A percentile compares a stretch with the other conserved stretches of the same genome.
phyloP scores from a whole-genome alignment of 1,140 invertebrate genomes.

The Drosophila bifasciata region DNA sequence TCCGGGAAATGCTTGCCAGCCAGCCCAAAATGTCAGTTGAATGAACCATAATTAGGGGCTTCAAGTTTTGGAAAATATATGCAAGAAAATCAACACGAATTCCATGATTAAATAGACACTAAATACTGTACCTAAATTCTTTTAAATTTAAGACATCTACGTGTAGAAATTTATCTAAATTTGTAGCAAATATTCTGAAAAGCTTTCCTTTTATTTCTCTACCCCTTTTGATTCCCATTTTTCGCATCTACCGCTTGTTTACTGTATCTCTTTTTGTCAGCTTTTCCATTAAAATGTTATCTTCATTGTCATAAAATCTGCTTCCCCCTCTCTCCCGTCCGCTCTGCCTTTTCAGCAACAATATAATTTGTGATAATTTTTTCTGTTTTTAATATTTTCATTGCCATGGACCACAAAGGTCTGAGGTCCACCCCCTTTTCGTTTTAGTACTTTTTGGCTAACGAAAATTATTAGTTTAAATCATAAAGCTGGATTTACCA shows the following conservation, averaged over 20 bases:
- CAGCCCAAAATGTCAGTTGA: constrained; percentile 2
- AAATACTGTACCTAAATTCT: too few species aligned
- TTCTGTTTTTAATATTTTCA: constrained; percentile 6
- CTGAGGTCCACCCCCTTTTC: constrained; percentile 20
- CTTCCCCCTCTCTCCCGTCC: too few species aligned
- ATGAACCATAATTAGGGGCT: constrained; percentile 2
- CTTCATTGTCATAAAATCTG: constrained; percentile 29
- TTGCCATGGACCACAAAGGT: neutral
- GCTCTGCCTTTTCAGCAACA: neutral
- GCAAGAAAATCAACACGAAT: too few species aligned
- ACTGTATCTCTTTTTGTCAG: neutral
- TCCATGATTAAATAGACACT: too few species aligned
- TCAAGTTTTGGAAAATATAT: too few species aligned
- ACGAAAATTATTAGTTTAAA: constrained; percentile 57
- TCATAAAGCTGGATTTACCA: constrained; percentile 49
- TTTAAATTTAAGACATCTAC: too few species aligned
- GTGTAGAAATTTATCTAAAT: neutral
- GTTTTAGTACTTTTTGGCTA: constrained; percentile 2
- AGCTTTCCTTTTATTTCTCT: neutral
- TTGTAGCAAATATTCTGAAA: too few species aligned
- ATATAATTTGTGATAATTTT: constrained; percentile 46
- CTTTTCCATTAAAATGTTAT: constrained; percentile 24
- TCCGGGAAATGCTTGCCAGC: neutral
- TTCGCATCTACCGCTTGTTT: neutral
- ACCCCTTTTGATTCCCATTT: neutral